These are phyloP conservation scores for Fratercula arctica DNA, from an alignment of 2,797 vertebrate genomes.

Conservation along the genomic window DNA sequence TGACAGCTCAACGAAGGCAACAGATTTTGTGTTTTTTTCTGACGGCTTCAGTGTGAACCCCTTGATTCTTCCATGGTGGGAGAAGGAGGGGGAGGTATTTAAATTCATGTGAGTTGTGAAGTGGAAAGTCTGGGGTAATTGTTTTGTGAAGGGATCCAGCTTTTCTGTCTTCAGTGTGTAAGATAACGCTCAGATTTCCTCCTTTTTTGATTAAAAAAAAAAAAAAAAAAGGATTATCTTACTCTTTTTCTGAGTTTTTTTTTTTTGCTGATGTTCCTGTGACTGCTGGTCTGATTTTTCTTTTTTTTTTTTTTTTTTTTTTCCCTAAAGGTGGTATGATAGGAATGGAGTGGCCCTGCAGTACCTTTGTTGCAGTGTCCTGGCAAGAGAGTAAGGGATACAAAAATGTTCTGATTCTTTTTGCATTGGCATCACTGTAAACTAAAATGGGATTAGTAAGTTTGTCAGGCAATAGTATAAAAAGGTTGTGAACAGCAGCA, in stretches of 20 bases:
- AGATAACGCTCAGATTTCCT: not conserved
- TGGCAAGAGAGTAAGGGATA: not conserved
- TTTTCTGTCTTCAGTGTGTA: not conserved
- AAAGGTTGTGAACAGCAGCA: not conserved
- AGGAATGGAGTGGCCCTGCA: not conserved
- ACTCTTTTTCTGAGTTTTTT: not conserved
- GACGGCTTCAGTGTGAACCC: not conserved
- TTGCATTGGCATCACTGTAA: not conserved
- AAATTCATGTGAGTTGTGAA: not conserved
- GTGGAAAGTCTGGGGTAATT: not conserved
- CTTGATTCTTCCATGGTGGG: fast-evolving
- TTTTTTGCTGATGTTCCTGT: not conserved
- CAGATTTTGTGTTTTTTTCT: not conserved
- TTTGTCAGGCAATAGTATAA: not conserved
- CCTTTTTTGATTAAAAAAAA: not conserved
- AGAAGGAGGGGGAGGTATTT: not conserved
- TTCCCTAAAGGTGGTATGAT: not conserved
- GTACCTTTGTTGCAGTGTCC: not conserved
- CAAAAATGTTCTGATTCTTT: not conserved
- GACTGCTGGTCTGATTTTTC: not conserved
- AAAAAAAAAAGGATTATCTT: not conserved
- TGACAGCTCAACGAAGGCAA: not conserved
- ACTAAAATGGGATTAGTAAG: not conserved
- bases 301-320: not conserved
- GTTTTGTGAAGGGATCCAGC: not conserved